A percentile compares a stretch with the other conserved stretches of the same genome.
Conservation (phyloP, 1,140 invertebrate genomes). For the Panulirus ornatus region DNA sequence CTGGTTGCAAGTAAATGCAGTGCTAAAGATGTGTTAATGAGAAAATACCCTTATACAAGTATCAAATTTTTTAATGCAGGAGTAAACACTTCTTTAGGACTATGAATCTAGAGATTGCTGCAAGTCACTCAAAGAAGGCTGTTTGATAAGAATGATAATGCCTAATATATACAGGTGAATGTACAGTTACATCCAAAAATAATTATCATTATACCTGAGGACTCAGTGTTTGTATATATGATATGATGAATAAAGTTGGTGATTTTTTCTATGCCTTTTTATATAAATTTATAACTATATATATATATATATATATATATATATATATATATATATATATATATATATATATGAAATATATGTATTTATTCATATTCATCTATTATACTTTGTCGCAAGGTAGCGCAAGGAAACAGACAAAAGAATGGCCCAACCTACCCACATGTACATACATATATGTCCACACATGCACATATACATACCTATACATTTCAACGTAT, state of each 20-base stretch:
- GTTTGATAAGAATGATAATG: conserved; percentile 47
- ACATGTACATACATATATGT: too few species aligned
- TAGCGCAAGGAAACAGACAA: too few species aligned
- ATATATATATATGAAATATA: conserved; percentile 1
- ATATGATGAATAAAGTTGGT: conserved; percentile 72
- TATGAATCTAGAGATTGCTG: conserved; percentile 50
- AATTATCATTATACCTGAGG: conserved; percentile 52
- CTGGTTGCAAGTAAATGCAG: conserved; percentile 29
- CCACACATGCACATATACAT: too few species aligned
- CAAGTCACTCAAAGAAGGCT: conserved; percentile 54
- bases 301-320: background rate
- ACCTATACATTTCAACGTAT: too few species aligned
- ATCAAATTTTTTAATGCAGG: conserved; percentile 34
- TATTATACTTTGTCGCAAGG: too few species aligned
- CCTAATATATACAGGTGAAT: conserved; percentile 58
- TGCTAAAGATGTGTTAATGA: conserved; percentile 45
- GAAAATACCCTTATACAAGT: conserved; percentile 6
- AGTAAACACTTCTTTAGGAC: conserved; percentile 46
- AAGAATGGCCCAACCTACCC: too few species aligned
- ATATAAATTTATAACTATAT: conserved; percentile 18
- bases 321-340: background rate
- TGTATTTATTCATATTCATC: too few species aligned
- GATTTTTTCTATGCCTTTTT: conserved; percentile 71
- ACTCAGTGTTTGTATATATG: conserved; percentile 69
- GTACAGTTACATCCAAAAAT: conserved; percentile 59